Percentiles rank a stretch among this genome's conserved stretches.
phyloP scores from a whole-genome alignment of 2,888 invertebrate genomes.

The Diloba caeruleocephala region DNA sequence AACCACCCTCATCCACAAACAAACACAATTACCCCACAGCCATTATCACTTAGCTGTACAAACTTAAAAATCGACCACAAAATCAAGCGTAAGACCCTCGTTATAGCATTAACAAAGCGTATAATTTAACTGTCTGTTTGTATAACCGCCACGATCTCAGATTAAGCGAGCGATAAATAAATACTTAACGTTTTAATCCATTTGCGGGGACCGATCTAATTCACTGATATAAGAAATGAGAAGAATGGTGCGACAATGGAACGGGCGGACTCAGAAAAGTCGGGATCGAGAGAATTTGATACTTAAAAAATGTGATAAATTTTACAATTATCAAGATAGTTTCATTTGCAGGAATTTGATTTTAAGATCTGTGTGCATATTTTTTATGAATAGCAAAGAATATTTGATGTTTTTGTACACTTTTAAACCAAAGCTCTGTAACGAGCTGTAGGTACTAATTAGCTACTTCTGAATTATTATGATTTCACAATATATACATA shows the following conservation, averaged over 20 bases:
- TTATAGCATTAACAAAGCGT: constrained; percentile 72
- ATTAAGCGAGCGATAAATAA: constrained; percentile 84
- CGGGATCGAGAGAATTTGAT: constrained; percentile 51
- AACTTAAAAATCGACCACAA: constrained; percentile 50
- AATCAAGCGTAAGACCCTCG: constrained; percentile 51
- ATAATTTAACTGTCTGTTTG: constrained; percentile 83
- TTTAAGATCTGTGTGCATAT: too few species aligned
- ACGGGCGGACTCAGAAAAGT: constrained; percentile 20
- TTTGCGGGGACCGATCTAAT: constrained; percentile 79
- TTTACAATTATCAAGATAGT: not conserved
- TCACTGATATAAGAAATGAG: constrained; percentile 72
- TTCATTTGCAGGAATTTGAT: too few species aligned
- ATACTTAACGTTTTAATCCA: constrained; percentile 85
- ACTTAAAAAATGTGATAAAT: constrained; percentile 47
- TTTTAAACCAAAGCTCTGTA: too few species aligned
- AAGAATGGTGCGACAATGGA: constrained; percentile 71
- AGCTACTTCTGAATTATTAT: too few species aligned
- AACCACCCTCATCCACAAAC: constrained; percentile 18
- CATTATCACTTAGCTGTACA: constrained; percentile 42
- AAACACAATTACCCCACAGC: constrained; percentile 49
- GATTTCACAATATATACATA: too few species aligned
- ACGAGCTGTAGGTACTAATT: too few species aligned
- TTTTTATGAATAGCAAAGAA: too few species aligned
- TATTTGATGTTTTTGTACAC: too few species aligned
- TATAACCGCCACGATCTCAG: constrained; percentile 77